Percentiles rank a stretch among this genome's conserved stretches.
phyloP scores from a whole-genome alignment of 2,888 invertebrate species.

The Lycocerus yunnanus region DNA sequence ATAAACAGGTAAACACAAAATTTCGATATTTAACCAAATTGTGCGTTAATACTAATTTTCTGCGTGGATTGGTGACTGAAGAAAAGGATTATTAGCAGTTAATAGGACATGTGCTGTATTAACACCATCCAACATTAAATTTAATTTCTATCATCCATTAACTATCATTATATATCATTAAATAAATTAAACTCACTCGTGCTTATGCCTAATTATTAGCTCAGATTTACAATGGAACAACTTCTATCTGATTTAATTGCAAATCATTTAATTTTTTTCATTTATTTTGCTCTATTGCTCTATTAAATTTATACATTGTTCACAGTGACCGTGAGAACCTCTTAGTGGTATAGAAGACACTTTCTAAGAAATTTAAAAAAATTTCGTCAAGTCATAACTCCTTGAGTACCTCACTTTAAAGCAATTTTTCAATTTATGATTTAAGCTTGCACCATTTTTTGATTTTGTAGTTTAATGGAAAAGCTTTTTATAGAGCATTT shows the following conservation, averaged over 20 bases:
- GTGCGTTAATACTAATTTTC: background rate
- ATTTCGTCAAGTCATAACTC: no score
- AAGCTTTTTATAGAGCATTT: no score
- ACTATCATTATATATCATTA: slow-evolving; percentile 28
- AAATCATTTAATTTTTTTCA: background rate
- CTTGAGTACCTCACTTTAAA: no score
- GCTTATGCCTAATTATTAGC: slow-evolving; percentile 16
- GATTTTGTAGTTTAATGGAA: no score
- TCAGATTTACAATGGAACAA: background rate
- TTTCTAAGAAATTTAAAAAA: no score
- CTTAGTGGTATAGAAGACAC: no score
- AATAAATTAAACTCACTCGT: slow-evolving; percentile 21
- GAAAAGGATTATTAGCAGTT: slow-evolving; percentile 11
- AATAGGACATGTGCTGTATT: slow-evolving; percentile 17
- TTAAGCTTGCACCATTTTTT: no score
- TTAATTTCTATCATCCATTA: slow-evolving; percentile 26
- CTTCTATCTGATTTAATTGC: background rate
- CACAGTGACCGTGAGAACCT: no score
- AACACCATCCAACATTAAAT: slow-evolving; percentile 15
- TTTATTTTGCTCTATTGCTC: background rate
- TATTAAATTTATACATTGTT: no score
- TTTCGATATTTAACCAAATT: background rate
- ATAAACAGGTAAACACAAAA: background rate
- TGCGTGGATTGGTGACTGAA: slow-evolving; percentile 3
- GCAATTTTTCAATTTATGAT: no score